phyloP scores from a whole-genome alignment of 1,140 invertebrate genomes.

The Centruroides vittatus region DNA sequence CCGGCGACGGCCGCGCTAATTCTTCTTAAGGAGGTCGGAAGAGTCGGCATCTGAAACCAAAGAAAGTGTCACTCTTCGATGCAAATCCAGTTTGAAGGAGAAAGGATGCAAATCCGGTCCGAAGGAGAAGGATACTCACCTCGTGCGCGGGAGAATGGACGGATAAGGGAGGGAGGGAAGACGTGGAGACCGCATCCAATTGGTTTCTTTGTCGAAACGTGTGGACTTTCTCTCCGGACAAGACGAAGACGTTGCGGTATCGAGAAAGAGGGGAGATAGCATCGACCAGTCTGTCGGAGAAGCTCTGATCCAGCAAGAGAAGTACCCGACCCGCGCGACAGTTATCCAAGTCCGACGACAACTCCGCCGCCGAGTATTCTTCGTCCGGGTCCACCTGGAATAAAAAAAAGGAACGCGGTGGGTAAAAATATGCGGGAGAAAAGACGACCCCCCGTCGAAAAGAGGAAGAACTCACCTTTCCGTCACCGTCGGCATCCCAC shows the following conservation, averaged over 20 bases:
- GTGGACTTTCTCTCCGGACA: slow-evolving; percentile 25
- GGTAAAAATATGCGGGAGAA: not conserved
- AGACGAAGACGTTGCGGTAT: slow-evolving; percentile 32
- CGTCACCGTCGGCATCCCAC: slow-evolving; percentile 38
- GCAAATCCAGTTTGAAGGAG: no score
- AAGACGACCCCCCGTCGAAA: not conserved
- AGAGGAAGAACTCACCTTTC: slow-evolving; percentile 28
- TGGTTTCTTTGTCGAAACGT: slow-evolving; percentile 18
- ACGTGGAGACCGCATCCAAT: no score
- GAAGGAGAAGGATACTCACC: no score
- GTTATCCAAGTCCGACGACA: slow-evolving; percentile 32
- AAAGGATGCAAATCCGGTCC: no score
- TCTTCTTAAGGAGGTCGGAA: no score
- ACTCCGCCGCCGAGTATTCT: slow-evolving; percentile 33
- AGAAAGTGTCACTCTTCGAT: no score
- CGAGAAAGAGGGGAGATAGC: slow-evolving; percentile 24
- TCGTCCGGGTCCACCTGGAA: slow-evolving; percentile 32
- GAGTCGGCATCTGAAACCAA: no score
- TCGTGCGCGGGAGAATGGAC: no score
- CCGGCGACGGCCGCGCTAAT: no score
- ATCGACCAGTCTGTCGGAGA: slow-evolving; percentile 30
- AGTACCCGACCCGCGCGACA: slow-evolving; percentile 36
- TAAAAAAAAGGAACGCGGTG: not conserved
- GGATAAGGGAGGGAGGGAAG: no score
- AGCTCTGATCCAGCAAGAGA: slow-evolving; percentile 37